Base-by-base conservation (phyloP, 2,113 vertebrate genomes). In the Centropristis striata region DNA sequence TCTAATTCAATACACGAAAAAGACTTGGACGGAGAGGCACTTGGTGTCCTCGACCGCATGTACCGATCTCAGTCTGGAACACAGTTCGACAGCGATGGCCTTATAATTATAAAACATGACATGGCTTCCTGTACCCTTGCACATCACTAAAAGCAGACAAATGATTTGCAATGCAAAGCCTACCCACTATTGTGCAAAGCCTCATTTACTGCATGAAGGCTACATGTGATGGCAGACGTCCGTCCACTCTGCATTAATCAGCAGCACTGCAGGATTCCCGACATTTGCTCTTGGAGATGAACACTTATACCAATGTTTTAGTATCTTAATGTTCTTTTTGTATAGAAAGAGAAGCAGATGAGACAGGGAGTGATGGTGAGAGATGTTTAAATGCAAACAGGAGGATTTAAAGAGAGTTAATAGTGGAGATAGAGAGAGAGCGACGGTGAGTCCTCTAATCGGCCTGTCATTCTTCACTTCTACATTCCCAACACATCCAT, bases 151-250 rank as follows among this genome's bases (percentile, higher is more conserved):
- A 87, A 84, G 60, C 51, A 28, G 7, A 59, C 2, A 2, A 54
- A 14, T 50, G 44, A 84, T 89, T 86, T 75, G 50, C 69, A 80
- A 78, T 54, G 80, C 76, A 81, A 71, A 81, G 37, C 9, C 21
- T 47, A 1, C 23, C 11, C 7, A 55, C 21, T 23, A 4, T 58
- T 68, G 15, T 37, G 44, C 47, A 49, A 51, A 82, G 47, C 8
- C 5, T 49, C 25, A 41, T 46, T 42, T 41, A 58, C 25, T 44
- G 71, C 53, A 61, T 71, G 49, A 67, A 42, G 21, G 54, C 23
- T 47, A 28, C 39, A 15, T 27, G 69, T 27, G 36, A 27, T 27
- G 42, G 51, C 64, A 36, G 59, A 75, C 47, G 71, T 57, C 37
- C 54, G 16, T 60, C 47, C 20, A 44, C 9, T 23, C 60, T 36